Percentiles rank a stretch among this genome's conserved stretches.
Conservation (phyloP, 2,888 invertebrate species). For the Chrysolina haemoptera region DNA sequence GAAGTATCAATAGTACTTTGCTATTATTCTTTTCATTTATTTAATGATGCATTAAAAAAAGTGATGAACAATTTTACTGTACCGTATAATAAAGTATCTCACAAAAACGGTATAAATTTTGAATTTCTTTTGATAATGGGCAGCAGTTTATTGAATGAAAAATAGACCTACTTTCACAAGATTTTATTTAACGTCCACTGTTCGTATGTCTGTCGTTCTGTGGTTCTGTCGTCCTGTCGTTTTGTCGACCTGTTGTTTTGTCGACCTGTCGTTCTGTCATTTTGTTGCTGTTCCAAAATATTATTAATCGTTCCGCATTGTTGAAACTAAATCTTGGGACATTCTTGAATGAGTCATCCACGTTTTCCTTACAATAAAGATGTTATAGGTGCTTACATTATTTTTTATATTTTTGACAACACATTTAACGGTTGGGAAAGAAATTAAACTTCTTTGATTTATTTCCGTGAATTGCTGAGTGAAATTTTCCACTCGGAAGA, state of each 20-base stretch:
- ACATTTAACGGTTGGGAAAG: background rate
- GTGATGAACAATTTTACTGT: background rate
- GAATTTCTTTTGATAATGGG: background rate
- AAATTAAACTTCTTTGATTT: background rate
- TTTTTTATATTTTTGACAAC: background rate
- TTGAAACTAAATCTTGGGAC: too few species aligned
- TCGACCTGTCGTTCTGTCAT: too few species aligned
- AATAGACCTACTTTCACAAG: too few species aligned
- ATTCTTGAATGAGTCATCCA: too few species aligned
- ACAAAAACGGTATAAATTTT: background rate
- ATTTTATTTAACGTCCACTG: too few species aligned
- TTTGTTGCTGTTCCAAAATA: too few species aligned
- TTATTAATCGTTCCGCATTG: too few species aligned
- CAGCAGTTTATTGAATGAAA: too few species aligned
- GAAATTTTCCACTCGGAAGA: background rate
- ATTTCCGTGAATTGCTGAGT: background rate
- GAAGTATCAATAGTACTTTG: background rate
- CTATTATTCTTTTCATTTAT: conserved; percentile 1
- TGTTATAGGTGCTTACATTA: background rate
- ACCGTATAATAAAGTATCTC: background rate
- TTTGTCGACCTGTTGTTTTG: too few species aligned
- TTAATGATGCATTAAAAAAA: background rate
- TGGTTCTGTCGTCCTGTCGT: too few species aligned
- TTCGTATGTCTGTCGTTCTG: too few species aligned
- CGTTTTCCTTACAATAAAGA: background rate